phyloP scores from a whole-genome alignment of 2,888 invertebrate genomes.

The Lymantria dispar region DNA sequence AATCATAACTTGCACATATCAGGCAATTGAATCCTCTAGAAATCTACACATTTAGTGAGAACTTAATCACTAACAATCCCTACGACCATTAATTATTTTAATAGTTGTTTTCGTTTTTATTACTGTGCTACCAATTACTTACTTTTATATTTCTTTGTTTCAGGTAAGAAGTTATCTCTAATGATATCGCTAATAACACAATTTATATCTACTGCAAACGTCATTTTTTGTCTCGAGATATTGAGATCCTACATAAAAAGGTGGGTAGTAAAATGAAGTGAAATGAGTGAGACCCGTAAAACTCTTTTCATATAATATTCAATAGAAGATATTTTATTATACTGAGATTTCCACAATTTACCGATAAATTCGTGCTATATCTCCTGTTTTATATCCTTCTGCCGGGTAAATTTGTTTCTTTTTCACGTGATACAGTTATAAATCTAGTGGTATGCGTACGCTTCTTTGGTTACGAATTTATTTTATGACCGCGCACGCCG shows the following conservation, averaged over 20 bases:
- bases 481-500: constrained; percentile 78
- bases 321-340: constrained; percentile 81
- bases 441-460: constrained; percentile 73
- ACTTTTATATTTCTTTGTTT: constrained; percentile 39
- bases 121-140: constrained; percentile 12
- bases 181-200: constrained; percentile 44
- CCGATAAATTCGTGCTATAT: constrained; percentile 76
- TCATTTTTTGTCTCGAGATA: constrained; percentile 52
- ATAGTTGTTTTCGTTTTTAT: constrained; percentile 39
- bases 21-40: too few species aligned
- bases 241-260: constrained; percentile 67
- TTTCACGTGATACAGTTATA: constrained; percentile 77
- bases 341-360: constrained; percentile 79
- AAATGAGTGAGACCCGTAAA: constrained; percentile 75
- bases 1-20: too few species aligned
- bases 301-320: constrained; percentile 79
- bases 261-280: constrained; percentile 70
- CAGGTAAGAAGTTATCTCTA: constrained; percentile 55
- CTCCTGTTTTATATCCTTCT: constrained; percentile 74
- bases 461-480: constrained; percentile 78
- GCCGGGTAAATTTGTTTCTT: constrained; percentile 77
- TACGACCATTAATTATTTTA: constrained; percentile 35
- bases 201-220: constrained; percentile 40
- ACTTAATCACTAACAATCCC: too few species aligned
- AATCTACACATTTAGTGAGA: too few species aligned